Evolutionary conservation across 2,888 invertebrate species (phyloP).

Genomic region (Sceliomorpha sp.): DNA sequence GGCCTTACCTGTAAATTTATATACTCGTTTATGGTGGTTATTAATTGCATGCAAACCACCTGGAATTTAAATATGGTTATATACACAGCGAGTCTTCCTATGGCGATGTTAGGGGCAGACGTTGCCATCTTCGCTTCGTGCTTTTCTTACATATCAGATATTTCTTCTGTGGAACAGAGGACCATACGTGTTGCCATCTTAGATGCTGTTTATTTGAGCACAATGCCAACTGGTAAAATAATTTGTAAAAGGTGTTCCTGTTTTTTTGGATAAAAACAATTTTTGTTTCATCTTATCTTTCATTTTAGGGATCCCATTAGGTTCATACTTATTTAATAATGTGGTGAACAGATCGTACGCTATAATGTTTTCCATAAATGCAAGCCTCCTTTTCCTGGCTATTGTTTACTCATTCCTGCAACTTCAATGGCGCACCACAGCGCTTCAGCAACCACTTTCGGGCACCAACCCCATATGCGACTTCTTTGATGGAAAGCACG

Average conservation of each 20-base stretch:
- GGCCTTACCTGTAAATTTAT: conserved; percentile 87
- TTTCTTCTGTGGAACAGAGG: conserved; percentile 85
- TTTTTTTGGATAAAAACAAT: too few species aligned
- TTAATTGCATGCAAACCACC: conserved; percentile 84
- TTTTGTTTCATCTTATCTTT: too few species aligned
- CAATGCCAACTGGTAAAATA: conserved; percentile 87
- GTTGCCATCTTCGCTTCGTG: conserved; percentile 90
- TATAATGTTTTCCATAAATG: conserved; percentile 88
- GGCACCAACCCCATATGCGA: conserved; percentile 84
- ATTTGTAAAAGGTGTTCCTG: too few species aligned
- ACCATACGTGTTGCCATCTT: conserved; percentile 90
- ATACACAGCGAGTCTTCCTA: conserved; percentile 88
- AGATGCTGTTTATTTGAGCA: conserved; percentile 90
- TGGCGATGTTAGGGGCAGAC: conserved; percentile 89
- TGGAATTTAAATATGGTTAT: conserved; percentile 90
- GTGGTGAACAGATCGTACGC: conserved; percentile 85
- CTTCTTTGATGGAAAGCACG: conserved; percentile 87
- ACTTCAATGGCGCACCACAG: conserved; percentile 87
- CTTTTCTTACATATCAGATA: conserved; percentile 90
- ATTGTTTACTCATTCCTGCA: conserved; percentile 85
- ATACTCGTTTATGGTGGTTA: conserved; percentile 87
- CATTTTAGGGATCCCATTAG: conserved; percentile 57
- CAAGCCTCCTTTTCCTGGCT: conserved; percentile 83
- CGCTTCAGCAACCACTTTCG: conserved; percentile 84
- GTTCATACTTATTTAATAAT: conserved; percentile 83